A percentile compares a stretch with the other conserved stretches of the same genome.
Conservation (phyloP, 2,797 vertebrate genomes). For the Salarias fasciatus region DNA sequence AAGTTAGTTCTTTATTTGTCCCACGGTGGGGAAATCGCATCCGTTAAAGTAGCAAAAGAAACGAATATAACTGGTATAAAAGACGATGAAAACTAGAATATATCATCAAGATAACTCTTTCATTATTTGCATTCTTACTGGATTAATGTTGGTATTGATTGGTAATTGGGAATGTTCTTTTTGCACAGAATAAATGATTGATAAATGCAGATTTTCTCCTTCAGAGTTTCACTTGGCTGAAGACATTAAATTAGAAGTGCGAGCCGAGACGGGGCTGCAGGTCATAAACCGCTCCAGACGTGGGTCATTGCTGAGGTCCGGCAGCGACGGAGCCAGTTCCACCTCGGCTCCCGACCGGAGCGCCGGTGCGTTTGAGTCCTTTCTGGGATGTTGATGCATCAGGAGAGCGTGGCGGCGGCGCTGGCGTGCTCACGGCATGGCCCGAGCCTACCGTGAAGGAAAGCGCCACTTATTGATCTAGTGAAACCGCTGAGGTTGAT, state of each 20-base stretch:
- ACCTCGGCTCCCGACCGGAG: constrained; percentile 8
- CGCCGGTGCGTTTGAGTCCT: constrained; percentile 33
- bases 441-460: constrained; percentile 1
- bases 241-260: constrained; percentile 10
- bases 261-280: constrained; percentile 4
- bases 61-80: no score
- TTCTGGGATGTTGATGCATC: constrained; percentile 29
- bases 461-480: constrained; percentile 46
- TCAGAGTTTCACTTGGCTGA: constrained; percentile 13
- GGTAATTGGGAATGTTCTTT: no score
- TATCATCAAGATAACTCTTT: no score
- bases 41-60: no score
- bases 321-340: constrained; percentile 17
- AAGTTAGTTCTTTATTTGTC: no score
- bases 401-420: constrained; percentile 20
- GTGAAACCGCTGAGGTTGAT: constrained; percentile 37
- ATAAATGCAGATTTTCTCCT: no score
- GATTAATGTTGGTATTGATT: no score
- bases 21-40: no score
- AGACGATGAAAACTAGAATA: no score
- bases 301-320: no score
- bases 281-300: background rate
- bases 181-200: no score
- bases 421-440: constrained; percentile 51
- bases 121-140: no score